phyloP scores from a whole-genome alignment of 1,140 invertebrate species.

The Adoxophyes honmai region DNA sequence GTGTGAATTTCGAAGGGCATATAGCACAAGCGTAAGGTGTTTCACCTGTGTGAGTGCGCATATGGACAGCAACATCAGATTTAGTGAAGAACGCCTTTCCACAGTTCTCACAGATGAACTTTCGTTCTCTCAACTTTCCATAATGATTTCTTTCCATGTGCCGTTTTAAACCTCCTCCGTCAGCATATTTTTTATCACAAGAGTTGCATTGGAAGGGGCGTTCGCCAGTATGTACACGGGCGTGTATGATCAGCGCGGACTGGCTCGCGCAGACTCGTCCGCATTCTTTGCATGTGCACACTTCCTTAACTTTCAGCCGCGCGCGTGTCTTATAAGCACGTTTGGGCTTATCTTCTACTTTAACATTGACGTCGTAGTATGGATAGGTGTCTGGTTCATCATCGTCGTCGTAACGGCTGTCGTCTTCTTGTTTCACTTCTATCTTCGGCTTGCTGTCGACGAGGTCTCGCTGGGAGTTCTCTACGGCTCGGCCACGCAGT shows the following conservation, averaged over 20 bases:
- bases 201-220: constrained; percentile 41
- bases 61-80: constrained; percentile 48
- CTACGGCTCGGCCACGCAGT: constrained; percentile 28
- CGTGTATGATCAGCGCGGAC: constrained; percentile 46
- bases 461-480: background rate
- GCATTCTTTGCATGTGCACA: constrained; percentile 79
- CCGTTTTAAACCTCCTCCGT: constrained; percentile 60
- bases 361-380: background rate
- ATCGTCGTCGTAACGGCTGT: constrained; percentile 16
- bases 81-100: constrained; percentile 76
- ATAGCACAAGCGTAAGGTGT: constrained; percentile 49
- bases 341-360: background rate
- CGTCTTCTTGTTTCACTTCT: constrained; percentile 24
- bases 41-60: constrained; percentile 60
- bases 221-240: constrained; percentile 57
- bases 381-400: constrained; percentile 10
- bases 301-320: constrained; percentile 31
- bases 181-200: constrained; percentile 71
- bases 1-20: constrained; percentile 50
- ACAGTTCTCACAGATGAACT: constrained; percentile 77
- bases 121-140: constrained; percentile 25
- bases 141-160: constrained; percentile 50
- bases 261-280: constrained; percentile 77
- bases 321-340: constrained; percentile 19
- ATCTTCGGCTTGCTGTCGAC: constrained; percentile 25